Conservation (phyloP, 2,797 vertebrate species). For the Schizothorax lantsangensis region DNA sequence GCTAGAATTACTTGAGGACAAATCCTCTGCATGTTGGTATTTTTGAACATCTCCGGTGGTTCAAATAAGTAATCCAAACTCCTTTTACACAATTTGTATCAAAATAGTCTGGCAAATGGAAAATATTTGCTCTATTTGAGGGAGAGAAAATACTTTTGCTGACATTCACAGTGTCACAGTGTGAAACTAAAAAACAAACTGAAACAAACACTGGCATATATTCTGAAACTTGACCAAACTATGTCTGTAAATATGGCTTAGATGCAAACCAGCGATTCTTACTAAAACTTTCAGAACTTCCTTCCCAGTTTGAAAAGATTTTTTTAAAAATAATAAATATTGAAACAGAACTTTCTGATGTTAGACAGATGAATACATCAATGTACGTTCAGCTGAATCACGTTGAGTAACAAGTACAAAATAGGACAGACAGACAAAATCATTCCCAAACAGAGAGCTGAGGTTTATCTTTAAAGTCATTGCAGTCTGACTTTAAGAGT, state of each 20-base stretch:
- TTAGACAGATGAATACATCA: neutral
- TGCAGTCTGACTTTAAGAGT: neutral
- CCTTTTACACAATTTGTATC: neutral
- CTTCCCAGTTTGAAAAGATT: neutral
- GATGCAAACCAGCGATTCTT: neutral
- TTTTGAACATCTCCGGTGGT: neutral
- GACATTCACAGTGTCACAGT: neutral
- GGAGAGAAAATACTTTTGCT: neutral
- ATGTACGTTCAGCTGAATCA: neutral
- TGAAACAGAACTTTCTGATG: neutral
- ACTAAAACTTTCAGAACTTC: neutral
- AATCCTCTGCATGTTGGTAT: slow-evolving; percentile 7
- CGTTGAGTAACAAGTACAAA: neutral
- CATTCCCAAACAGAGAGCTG: neutral
- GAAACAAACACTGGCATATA: neutral
- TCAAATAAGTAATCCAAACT: slow-evolving; percentile 16
- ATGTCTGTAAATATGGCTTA: neutral
- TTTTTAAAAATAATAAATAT: no score
- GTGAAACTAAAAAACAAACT: neutral
- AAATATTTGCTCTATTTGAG: neutral
- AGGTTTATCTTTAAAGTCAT: neutral
- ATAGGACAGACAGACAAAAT: neutral
- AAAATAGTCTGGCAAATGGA: neutral
- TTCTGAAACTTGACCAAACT: neutral
- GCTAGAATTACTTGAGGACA: neutral